Percentiles rank a stretch among this genome's conserved stretches.
These are phyloP conservation scores for Fissipunctia ypsillon DNA, from an alignment of 2,888 invertebrate genomes.

Conservation along the genomic window DNA sequence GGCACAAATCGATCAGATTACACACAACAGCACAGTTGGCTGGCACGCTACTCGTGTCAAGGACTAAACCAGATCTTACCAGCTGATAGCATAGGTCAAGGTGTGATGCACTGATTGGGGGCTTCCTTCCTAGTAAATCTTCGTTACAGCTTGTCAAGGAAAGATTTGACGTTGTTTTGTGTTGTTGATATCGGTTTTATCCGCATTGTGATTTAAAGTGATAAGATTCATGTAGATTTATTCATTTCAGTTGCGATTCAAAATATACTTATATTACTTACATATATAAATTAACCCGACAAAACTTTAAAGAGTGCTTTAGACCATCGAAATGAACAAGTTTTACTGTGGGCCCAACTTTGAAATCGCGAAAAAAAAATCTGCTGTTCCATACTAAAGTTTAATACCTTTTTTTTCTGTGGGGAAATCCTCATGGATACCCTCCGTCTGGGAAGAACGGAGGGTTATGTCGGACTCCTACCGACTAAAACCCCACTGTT, in stretches of 20 bases:
- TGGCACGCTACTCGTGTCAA: slow-evolving; percentile 61
- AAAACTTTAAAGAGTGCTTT: no score
- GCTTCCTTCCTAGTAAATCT: slow-evolving; percentile 51
- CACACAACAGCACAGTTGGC: slow-evolving; percentile 40
- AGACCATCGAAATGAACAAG: no score
- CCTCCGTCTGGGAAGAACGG: no score
- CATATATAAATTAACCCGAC: no score
- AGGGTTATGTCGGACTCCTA: no score
- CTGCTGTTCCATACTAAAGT: no score
- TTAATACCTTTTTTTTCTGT: no score
- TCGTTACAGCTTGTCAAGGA: slow-evolving; percentile 24
- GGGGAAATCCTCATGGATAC: no score
- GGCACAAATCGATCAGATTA: slow-evolving; percentile 59
- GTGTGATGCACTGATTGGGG: slow-evolving; percentile 50
- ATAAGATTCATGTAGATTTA: background rate
- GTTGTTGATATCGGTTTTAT: slow-evolving; percentile 5
- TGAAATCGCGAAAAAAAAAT: no score
- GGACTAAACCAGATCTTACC: slow-evolving; percentile 58
- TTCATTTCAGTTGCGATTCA: background rate
- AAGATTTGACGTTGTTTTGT: slow-evolving; percentile 24
- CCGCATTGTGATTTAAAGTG: background rate
- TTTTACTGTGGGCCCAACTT: no score
- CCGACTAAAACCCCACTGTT: no score
- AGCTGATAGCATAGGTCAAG: slow-evolving; percentile 61
- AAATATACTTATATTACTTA: background rate